Base-by-base conservation (phyloP, 1,140 invertebrate species). In the Heliconius himera region DNA sequence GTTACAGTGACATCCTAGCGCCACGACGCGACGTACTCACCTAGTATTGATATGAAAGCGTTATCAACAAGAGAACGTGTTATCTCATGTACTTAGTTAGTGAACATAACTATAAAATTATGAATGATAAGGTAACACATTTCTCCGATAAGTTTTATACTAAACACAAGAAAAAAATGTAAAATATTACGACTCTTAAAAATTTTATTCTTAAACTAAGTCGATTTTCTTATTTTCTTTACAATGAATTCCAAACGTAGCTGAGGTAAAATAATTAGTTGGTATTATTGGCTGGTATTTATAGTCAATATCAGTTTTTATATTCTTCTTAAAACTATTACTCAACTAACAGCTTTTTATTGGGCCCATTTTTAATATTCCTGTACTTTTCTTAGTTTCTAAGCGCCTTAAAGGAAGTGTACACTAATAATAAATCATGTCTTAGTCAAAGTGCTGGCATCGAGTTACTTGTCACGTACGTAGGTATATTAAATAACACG, bases 381-480 rank as follows among this genome's bases (percentile, higher is more conserved):
- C 5, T 54, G 1, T 26, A 60, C n/a, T 22, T 26, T 26, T 66
- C 22, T 8, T 29, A 66, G n/a, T 13, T 16, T 66, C 13, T 26
- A 46, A 46, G 60, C 60, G 60, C 60, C 60, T 66, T 26, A 11
- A 66, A 29, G 60, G 29, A 66, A 66, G 13, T 66, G 60, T 66
- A 66, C 11, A 13, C 22, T 26, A 66, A 26, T 16, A 29, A 16
- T 66, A 66, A 66, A 66, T 66, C 22, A 66, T 26, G 22, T 66
- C 60, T 29, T 26, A 66, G 22, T 13, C 60, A 66, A 66, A 66
- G 60, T 66, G 22, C 22, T 66, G 9, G n/a, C n/a, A 26, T 60
- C n/a, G 56, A 60, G n/a, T 60, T 66, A 66, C 60, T 8, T 3
- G 60, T 66, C 60, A 66, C 60, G 60, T 66, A 26, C 11, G 13